Evolutionary conservation across 2,113 vertebrate genomes (phyloP).

Genomic region (Xenotilapia leptura): DNA sequence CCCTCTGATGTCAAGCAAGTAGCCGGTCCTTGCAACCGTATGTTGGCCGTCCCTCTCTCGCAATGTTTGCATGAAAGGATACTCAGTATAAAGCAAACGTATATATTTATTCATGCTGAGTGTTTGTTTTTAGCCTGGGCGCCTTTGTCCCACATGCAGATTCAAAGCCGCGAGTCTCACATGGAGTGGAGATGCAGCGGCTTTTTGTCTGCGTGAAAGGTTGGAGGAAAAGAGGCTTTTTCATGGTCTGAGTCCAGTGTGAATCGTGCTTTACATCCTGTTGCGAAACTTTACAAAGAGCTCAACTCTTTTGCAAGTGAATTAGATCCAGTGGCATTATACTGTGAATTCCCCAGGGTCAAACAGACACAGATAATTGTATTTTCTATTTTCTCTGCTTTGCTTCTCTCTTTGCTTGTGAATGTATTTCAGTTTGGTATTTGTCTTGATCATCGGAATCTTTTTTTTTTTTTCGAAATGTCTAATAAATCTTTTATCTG

Average conservation of each 20-base stretch:
- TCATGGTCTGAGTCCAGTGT: conserved; percentile 52
- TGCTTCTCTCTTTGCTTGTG: neutral
- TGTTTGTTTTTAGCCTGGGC: conserved; percentile 51
- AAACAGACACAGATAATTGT: conserved; percentile 30
- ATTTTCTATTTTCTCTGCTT: conserved; percentile 26
- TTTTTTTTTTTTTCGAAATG: neutral
- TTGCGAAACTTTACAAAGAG: too few relatives aligned
- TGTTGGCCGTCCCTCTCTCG: conserved; percentile 14
- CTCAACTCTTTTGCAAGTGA: conserved; percentile 53
- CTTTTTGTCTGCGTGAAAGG: conserved; percentile 56
- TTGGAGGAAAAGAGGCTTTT: conserved; percentile 50
- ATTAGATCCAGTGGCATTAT: conserved; percentile 52
- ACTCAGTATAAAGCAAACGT: conserved; percentile 24
- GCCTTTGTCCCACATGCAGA: conserved; percentile 42
- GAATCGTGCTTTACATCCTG: conserved; percentile 53
- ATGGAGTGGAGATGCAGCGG: conserved; percentile 40
- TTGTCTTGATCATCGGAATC: neutral
- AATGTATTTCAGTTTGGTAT: neutral
- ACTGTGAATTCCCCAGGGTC: conserved; percentile 16
- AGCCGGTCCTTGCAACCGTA: conserved; percentile 10
- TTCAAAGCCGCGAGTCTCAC: conserved; percentile 32
- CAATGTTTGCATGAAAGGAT: conserved; percentile 6
- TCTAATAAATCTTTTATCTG: neutral
- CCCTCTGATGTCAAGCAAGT: conserved; percentile 34
- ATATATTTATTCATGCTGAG: conserved; percentile 51